phyloP scores from a whole-genome alignment of 2,797 vertebrate genomes.

The Myripristis jacobus region DNA sequence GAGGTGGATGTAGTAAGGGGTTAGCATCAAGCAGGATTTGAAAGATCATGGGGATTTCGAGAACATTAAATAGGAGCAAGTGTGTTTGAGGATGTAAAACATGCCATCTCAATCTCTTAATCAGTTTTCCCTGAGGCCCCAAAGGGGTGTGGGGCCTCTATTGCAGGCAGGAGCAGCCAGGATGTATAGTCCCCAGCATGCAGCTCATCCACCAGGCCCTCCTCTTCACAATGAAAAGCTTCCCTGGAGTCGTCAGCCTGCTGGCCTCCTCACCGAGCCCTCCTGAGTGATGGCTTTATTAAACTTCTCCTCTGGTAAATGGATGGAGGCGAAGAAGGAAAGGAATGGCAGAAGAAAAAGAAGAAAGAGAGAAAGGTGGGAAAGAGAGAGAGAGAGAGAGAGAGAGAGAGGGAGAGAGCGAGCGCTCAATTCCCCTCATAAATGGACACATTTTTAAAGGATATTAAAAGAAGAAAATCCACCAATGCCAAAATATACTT shows the following conservation, averaged over 20 bases:
- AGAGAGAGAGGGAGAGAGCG: not conserved
- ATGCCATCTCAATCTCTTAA: too few species aligned
- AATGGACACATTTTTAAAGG: conserved; percentile 38
- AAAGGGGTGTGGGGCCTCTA: not conserved
- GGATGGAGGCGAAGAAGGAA: conserved; percentile 8
- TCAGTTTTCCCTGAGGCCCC: too few species aligned
- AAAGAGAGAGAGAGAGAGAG: conserved; percentile 6
- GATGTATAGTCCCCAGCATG: conserved; percentile 5
- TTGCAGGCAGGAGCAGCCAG: not conserved
- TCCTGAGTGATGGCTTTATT: conserved; percentile 73
- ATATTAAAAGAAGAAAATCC: conserved; percentile 48
- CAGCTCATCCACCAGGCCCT: conserved; percentile 29
- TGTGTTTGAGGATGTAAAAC: not conserved
- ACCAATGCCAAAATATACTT: conserved; percentile 49
- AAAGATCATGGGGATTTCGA: too few species aligned
- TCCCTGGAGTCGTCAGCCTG: conserved; percentile 44
- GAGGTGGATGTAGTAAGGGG: too few species aligned
- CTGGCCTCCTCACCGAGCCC: conserved; percentile 30
- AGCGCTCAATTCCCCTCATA: conserved; percentile 34
- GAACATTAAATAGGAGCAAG: too few species aligned
- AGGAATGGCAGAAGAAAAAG: too few species aligned
- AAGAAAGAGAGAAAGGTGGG: conserved; percentile 34
- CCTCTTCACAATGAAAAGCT: conserved; percentile 41
- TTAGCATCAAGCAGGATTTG: too few species aligned
- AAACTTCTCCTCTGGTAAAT: conserved; percentile 57